Conservation (phyloP, 2,797 vertebrate species). For the Pseudochaenichthys georgianus region DNA sequence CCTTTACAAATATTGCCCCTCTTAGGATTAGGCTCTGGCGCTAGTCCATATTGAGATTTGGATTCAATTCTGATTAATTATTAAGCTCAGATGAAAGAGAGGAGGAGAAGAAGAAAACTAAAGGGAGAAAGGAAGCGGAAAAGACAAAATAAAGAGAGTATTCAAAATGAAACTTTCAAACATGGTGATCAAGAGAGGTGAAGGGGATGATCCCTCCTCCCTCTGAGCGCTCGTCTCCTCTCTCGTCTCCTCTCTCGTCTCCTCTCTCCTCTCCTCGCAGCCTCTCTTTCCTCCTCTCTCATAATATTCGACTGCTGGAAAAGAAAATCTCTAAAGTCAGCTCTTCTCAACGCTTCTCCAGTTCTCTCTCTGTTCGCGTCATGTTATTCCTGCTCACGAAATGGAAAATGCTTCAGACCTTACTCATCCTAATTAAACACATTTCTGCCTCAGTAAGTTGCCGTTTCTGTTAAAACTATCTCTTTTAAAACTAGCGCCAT, state of each 20-base stretch:
- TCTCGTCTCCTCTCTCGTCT: no score
- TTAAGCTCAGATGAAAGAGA: conserved; percentile 8
- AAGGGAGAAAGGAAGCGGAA: conserved; percentile 42
- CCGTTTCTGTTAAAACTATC: conserved; percentile 48
- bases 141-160: conserved; percentile 35
- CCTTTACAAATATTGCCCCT: no score
- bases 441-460: conserved; percentile 54
- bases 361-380: conserved; percentile 55
- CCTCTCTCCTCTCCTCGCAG: conserved; percentile 5
- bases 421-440: conserved; percentile 71
- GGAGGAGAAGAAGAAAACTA: conserved; percentile 29
- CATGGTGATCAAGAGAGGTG: conserved; percentile 53
- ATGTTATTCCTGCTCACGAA: conserved; percentile 61
- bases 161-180: conserved; percentile 36
- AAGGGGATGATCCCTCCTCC: conserved; percentile 52
- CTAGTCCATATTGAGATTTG: no score
- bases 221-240: conserved; percentile 38
- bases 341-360: conserved; percentile 61
- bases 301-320: conserved; percentile 67
- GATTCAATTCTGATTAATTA: no score
- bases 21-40: no score
- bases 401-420: conserved; percentile 62
- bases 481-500: conserved; percentile 41
- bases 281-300: conserved; percentile 27
- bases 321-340: conserved; percentile 75